These are phyloP conservation scores for Hoplodrina ambigua DNA, from an alignment of 2,888 invertebrate genomes.

Conservation along the genomic window DNA sequence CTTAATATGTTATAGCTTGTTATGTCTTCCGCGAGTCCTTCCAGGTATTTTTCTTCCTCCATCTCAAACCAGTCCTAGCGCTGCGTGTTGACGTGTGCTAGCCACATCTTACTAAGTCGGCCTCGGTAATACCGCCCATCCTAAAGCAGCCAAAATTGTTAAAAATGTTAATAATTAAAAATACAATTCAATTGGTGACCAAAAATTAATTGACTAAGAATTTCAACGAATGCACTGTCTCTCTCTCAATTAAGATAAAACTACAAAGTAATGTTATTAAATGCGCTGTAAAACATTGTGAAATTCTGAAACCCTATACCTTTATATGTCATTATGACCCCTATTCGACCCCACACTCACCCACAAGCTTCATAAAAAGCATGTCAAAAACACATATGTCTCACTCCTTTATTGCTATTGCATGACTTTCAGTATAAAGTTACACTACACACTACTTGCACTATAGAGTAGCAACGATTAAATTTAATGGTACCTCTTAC, in stretches of 20 bases:
- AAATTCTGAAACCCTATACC: not conserved
- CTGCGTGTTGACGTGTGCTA: too few relatives aligned
- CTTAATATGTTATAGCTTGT: too few relatives aligned
- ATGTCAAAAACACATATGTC: conserved; percentile 1
- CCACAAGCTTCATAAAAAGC: not conserved
- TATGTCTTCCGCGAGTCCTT: too few relatives aligned
- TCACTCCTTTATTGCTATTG: conserved; percentile 6
- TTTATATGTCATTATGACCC: not conserved
- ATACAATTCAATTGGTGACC: too few relatives aligned
- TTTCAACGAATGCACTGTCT: not conserved
- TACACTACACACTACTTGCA: conserved; percentile 5
- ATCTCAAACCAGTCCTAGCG: too few relatives aligned
- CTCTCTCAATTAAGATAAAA: not conserved
- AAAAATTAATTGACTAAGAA: too few relatives aligned
- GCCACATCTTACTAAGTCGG: too few relatives aligned
- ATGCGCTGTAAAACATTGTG: conserved; percentile 1
- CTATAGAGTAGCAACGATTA: conserved; percentile 8
- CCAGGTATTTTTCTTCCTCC: too few relatives aligned
- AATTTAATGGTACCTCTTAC: conserved; percentile 11
- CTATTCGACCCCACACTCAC: not conserved
- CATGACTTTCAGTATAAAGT: conserved; percentile 1
- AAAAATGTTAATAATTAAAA: too few relatives aligned
- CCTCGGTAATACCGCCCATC: too few relatives aligned
- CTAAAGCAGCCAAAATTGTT: too few relatives aligned
- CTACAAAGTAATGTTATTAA: not conserved